Evolutionary conservation across 2,797 vertebrate species (phyloP).

Genomic region (Acrocephalus scirpaceus): DNA sequence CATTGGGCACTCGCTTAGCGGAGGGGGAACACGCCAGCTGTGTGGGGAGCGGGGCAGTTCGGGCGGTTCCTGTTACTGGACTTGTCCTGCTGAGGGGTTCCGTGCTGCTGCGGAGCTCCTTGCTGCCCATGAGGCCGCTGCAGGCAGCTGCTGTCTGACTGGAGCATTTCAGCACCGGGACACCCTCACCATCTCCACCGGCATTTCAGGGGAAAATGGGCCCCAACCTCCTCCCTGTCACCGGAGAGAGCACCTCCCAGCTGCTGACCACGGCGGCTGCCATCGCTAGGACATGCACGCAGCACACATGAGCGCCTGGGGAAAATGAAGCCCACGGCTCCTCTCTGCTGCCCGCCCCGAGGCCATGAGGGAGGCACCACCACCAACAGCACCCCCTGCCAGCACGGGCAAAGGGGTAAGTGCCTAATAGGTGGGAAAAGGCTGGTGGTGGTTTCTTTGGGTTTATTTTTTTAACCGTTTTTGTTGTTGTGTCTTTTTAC

Average conservation of each 20-base stretch:
- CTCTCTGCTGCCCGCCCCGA: too few species aligned
- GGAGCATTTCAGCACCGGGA: too few species aligned
- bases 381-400: not conserved
- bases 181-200: not conserved
- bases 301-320: accelerated
- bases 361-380: not conserved
- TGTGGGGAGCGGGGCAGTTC: not conserved
- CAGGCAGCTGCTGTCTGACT: not conserved
- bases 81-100: not conserved
- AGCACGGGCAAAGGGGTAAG: accelerated
- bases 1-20: accelerated
- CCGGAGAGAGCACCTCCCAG: not conserved
- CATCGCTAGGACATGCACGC: too few species aligned
- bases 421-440: accelerated
- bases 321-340: accelerated
- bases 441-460: accelerated
- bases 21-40: not conserved
- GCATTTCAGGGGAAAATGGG: not conserved
- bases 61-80: too few species aligned
- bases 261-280: not conserved
- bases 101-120: not conserved
- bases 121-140: not conserved
- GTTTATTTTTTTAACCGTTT: accelerated
- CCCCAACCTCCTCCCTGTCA: not conserved
- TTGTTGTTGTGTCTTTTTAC: not conserved